Evolutionary conservation across 1,140 invertebrate species (phyloP).

Genomic region (Drosophila mayri): DNA sequence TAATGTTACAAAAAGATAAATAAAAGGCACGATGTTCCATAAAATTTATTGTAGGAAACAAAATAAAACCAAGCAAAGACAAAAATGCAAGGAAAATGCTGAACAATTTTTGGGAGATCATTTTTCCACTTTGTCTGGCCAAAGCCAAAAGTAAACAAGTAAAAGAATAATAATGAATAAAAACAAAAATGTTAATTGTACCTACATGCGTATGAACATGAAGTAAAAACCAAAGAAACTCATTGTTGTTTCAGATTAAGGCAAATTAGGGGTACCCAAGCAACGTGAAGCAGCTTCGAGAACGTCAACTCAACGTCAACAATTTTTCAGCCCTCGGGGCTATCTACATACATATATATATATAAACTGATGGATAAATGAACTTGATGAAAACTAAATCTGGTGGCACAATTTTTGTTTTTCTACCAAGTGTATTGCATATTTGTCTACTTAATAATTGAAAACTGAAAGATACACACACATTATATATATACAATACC

Average conservation of each 20-base stretch:
- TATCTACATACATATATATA: constrained; percentile 34
- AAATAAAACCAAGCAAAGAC: constrained; percentile 50
- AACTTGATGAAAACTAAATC: constrained; percentile 68
- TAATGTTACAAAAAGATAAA: constrained; percentile 59
- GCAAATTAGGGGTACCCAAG: constrained; percentile 74
- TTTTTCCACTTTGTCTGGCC: constrained; percentile 75
- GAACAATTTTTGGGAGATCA: constrained; percentile 72
- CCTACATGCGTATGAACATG: constrained; percentile 58
- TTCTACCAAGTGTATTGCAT: constrained; percentile 80
- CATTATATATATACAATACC: constrained; percentile 46
- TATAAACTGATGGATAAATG: constrained; percentile 59
- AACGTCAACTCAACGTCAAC: constrained; percentile 49
- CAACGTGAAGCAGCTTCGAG: constrained; percentile 70
- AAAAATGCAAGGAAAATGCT: constrained; percentile 75
- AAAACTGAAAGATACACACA: constrained; percentile 44
- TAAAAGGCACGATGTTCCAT: constrained; percentile 77
- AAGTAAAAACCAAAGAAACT: constrained; percentile 70
- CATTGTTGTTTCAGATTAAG: constrained; percentile 71
- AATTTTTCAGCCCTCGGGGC: constrained; percentile 62
- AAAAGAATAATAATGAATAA: constrained; percentile 6
- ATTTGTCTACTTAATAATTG: constrained; percentile 74
- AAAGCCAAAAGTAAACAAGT: constrained; percentile 65
- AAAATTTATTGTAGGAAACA: constrained; percentile 67
- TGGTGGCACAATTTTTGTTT: constrained; percentile 82
- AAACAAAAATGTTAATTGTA: constrained; percentile 63